A percentile compares a stretch with the other conserved stretches of the same genome.
phyloP scores from a whole-genome alignment of 1,140 invertebrate species.

The Lysiphlebus fabarum region DNA sequence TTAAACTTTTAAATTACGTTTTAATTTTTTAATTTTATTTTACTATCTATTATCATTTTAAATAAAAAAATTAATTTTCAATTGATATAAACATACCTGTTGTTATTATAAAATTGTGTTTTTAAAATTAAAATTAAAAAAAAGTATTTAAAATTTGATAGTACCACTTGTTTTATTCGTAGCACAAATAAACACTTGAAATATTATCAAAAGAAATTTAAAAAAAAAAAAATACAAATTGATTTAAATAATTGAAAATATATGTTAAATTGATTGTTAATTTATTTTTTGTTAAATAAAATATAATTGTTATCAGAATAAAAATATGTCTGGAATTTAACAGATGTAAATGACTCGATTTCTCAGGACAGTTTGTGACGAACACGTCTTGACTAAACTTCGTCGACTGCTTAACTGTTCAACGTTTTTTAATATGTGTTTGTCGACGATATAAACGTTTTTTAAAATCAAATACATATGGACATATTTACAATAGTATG shows the following conservation, averaged over 20 bases:
- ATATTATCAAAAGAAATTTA: background rate
- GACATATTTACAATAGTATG: no score
- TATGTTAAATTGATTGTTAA: no score
- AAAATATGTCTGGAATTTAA: background rate
- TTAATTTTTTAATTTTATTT: no score
- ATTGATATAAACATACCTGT: no score
- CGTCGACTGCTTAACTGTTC: background rate
- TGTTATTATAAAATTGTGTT: background rate
- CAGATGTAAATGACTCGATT: background rate
- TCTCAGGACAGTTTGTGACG: background rate
- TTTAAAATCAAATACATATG: no score
- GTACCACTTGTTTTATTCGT: background rate
- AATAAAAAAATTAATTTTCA: no score
- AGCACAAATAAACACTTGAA: background rate
- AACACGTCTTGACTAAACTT: no score
- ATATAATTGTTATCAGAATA: background rate
- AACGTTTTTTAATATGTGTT: conserved; percentile 2
- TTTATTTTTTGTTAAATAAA: no score
- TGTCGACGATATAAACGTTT: background rate
- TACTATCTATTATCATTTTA: no score
- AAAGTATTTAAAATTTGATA: background rate
- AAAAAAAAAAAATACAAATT: no score
- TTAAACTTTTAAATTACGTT: no score
- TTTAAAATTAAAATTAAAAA: background rate
- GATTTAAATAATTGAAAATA: no score